phyloP scores from a whole-genome alignment of 1,140 invertebrate genomes.

The Bombus ignitus region DNA sequence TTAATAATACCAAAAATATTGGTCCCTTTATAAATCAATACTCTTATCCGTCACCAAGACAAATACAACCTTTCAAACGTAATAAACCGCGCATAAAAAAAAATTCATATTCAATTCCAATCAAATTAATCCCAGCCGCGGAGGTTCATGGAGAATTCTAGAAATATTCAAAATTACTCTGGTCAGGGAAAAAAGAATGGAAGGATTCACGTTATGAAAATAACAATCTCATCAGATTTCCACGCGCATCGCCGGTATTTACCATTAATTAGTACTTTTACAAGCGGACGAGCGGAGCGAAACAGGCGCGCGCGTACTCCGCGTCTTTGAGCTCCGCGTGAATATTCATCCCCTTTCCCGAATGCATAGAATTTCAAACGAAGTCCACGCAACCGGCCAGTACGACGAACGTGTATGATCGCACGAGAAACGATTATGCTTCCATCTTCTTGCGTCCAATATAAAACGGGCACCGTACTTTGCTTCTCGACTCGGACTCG shows the following conservation, averaged over 20 bases:
- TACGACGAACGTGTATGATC: slow-evolving; percentile 42
- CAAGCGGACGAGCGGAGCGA: background rate
- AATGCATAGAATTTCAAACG: slow-evolving; percentile 66
- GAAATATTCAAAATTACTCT: background rate
- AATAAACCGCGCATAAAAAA: background rate
- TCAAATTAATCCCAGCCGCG: background rate
- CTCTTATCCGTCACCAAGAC: background rate
- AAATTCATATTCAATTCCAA: background rate
- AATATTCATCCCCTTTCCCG: slow-evolving; percentile 63
- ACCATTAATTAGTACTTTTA: slow-evolving; percentile 35
- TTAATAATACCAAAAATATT: background rate
- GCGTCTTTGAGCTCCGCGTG: slow-evolving; percentile 38
- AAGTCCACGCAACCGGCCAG: slow-evolving; percentile 29
- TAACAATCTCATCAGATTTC: slow-evolving; percentile 19
- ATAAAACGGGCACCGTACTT: slow-evolving; percentile 55
- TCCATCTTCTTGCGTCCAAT: slow-evolving; percentile 58
- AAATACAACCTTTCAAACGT: background rate
- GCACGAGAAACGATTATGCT: slow-evolving; percentile 61
- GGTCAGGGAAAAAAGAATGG: background rate
- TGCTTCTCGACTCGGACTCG: background rate
- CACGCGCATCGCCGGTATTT: background rate
- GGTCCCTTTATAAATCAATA: background rate
- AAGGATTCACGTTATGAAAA: slow-evolving; percentile 4
- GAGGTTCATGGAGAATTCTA: background rate
- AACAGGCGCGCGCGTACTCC: background rate